Base-by-base conservation (phyloP, 1,140 invertebrate genomes). In the Odontomachus brunneus region DNA sequence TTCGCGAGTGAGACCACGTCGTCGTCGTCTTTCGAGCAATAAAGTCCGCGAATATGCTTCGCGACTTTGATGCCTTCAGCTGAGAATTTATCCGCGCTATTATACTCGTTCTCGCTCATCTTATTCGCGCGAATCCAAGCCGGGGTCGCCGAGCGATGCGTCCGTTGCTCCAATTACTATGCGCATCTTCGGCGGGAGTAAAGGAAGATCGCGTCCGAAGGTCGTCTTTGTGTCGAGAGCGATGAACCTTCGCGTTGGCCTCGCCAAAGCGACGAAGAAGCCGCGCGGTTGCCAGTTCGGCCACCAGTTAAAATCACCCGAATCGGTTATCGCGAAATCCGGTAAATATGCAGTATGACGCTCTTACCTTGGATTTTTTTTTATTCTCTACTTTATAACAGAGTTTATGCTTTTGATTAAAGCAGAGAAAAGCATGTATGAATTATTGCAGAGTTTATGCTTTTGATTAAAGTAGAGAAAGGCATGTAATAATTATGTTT, bases 211-310 rank as follows among this genome's bases (percentile, higher is more conserved):
- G 19, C n/a, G 33, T 11, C n/a, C 33, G 49, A 65, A 82, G 57
- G 49, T 48, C 51, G n/a, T 48, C 49, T 72, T 65, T 65, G 59
- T 72, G 19, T 48, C 24, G 65, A 33, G 83, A 63, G 9, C 83
- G 24, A 72, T 72, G 83, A 84, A 84, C 76, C 49, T 59, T 4
- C 1, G 51, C 29, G 33, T 73, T 59, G 19, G 15, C 33, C 9
- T 65, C n/a, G 26, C 51, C 44, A 24, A 38, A 76, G 14, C 17
- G n/a, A 24, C 0, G 22, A 17, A 19, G 3, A 11, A 7, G 19
- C 14, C 3, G 14, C 15, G 33, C 19, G 24, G 7, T 26, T 19
- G 9, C 7, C 60, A n/a, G 48, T 82, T 24, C 14, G 15, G 60
- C 7, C 2, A 19, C 0, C n/a, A 49, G 22, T 75, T 19, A 69